Evolutionary conservation across 2,113 vertebrate genomes (phyloP), one percentile per base, ranked within the genome.

Genomic region (Cryptoleucopteryx plumbea): DNA sequence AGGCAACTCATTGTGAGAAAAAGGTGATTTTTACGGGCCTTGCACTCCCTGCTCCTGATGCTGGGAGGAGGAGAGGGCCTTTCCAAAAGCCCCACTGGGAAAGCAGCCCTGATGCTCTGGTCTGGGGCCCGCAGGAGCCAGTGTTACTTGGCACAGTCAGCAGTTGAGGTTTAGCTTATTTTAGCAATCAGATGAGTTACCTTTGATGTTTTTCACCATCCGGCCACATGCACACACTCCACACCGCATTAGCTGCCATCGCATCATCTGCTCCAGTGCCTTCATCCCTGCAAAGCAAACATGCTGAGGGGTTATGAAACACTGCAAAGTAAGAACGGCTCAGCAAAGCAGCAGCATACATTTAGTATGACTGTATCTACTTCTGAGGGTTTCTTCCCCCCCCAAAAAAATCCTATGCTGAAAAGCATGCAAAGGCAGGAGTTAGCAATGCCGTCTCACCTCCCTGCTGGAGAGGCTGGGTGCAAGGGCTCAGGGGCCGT

Each of bases 311-410:
- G 36, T 68, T n/a, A 22, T 18, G 53, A 85, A 72, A 77, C 19
- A 4, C 55, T 42, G 68, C n/a, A 17, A 10, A 38, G 32, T 4
- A 47, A 55, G 40, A n/a, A 16, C 1, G 10, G n/a, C 32, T 8
- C 59, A n/a, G 45, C 56, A 52, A 47, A 43, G 74, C 45, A 65
- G 45, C 36, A 36, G 40, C 16, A 18, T 6, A 18, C 3, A 0
- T 10, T 56, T 25, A 20, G 36, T 21, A 23, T 19, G 34, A 15
- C 42, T 77, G 3, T 13, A 17, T 27, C 67, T 83, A n/a, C 32
- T 50, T n/a, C 2, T 4, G 8, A 77, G 18, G 16, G 0, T 0
- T 11, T 34, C 40, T 38, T 8, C 20, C 25, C 8, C 27, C 5
- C 13, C 4, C 2, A 14, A 5, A 32, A 32, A 91, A 40, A 27